Conservation (phyloP, 2,113 vertebrate species). For the Heterocephalus glaber region DNA sequence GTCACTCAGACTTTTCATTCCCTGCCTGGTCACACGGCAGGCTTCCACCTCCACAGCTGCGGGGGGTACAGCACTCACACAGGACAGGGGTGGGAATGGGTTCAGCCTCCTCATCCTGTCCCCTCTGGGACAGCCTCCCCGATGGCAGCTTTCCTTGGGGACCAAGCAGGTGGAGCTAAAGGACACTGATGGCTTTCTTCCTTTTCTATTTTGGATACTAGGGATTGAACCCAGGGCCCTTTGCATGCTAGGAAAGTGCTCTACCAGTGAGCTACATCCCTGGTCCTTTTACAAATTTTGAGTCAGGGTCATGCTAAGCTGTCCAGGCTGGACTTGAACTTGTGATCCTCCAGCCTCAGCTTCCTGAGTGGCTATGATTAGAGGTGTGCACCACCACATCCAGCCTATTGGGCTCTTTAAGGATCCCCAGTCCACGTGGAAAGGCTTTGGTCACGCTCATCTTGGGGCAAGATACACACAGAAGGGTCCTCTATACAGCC, state of each 20-base stretch:
- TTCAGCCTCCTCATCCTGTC: neutral
- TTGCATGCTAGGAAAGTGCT: neutral
- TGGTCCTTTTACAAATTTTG: neutral
- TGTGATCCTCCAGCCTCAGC: neutral
- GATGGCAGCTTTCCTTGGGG: neutral
- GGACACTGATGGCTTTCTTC: neutral
- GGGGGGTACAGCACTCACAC: rapidly evolving
- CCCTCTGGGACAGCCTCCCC: neutral
- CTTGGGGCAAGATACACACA: neutral
- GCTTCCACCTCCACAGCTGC: neutral
- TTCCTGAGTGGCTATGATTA: neutral
- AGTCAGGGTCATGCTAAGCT: neutral
- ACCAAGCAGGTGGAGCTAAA: neutral
- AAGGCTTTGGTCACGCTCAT: neutral
- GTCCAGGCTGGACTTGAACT: neutral
- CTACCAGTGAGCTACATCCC: neutral
- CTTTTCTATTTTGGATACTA: neutral
- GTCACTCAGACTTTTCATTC: neutral
- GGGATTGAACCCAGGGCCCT: neutral
- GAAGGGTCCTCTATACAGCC: neutral
- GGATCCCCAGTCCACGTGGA: rapidly evolving
- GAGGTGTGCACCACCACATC: neutral
- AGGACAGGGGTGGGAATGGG: neutral
- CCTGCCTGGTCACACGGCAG: neutral
- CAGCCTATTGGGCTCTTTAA: neutral